These are phyloP conservation scores for Lithobates sylvaticus DNA, from an alignment of 2,797 vertebrate species.

Conservation along the genomic window DNA sequence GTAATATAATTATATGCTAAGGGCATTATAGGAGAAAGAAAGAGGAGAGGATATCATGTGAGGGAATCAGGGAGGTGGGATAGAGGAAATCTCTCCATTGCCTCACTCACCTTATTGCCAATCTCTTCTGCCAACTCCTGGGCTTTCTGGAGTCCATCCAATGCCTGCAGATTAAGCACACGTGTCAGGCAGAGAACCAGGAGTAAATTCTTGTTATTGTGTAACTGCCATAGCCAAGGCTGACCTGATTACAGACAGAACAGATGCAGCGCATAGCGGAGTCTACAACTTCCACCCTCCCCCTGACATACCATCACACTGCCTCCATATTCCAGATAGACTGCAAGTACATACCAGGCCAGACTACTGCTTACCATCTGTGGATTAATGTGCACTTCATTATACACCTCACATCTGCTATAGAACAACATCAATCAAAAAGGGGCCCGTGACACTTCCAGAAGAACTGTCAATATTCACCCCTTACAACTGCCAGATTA, in stretches of 20 bases:
- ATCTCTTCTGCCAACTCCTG: conserved; percentile 93
- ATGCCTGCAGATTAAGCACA: conserved; percentile 78
- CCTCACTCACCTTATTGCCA: conserved; percentile 90
- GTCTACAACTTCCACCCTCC: conserved; percentile 12
- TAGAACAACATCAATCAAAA: background rate
- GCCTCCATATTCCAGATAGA: conserved; percentile 5
- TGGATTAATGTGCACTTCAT: no score
- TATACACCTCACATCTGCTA: background rate
- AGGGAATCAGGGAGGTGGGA: background rate
- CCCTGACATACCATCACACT: background rate
- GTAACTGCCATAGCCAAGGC: conserved; percentile 11
- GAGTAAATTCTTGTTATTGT: conserved; percentile 29
- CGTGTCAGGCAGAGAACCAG: conserved; percentile 39
- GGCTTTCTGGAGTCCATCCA: conserved; percentile 90
- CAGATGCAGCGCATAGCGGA: conserved; percentile 33
- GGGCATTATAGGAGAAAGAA: background rate
- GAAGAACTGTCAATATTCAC: background rate
- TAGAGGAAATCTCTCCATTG: background rate
- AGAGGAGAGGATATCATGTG: background rate
- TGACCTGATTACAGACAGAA: conserved; percentile 36
- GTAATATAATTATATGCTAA: conserved; percentile 8
- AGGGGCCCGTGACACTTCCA: no score
- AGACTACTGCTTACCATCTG: conserved; percentile 19
- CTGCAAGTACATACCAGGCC: background rate
- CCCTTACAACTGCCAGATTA: no score